phyloP scores from a whole-genome alignment of 2,113 vertebrate genomes.

The Vireo altiloquus region DNA sequence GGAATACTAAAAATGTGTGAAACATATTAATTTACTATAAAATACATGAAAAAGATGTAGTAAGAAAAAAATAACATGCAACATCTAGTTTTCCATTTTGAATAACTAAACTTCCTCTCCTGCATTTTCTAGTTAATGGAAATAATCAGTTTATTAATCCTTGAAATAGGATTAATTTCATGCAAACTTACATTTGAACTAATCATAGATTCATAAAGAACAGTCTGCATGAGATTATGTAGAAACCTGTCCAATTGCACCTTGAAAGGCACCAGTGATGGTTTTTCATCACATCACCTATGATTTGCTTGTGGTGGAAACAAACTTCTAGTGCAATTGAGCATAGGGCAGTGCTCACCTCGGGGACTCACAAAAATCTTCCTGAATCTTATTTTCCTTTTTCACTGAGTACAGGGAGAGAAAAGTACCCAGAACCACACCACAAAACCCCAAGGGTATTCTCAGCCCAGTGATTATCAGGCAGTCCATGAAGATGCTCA shows the following conservation, averaged over 20 bases:
- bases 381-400: neutral
- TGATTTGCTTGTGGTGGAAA: accelerated
- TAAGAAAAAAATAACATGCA: neutral
- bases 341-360: neutral
- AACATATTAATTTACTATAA: neutral
- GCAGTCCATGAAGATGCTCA: neutral
- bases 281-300: neutral
- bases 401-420: neutral
- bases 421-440: neutral
- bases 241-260: neutral
- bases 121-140: neutral
- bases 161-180: neutral
- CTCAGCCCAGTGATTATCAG: neutral
- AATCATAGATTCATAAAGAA: neutral
- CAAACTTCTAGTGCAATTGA: neutral
- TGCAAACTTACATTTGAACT: neutral
- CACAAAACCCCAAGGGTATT: neutral
- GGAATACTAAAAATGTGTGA: neutral
- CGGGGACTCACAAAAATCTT: accelerated
- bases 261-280: neutral
- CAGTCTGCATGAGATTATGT: neutral
- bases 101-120: neutral
- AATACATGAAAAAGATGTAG: neutral
- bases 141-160: neutral
- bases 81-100: neutral